These are phyloP conservation scores for Stictonetta naevosa DNA, from an alignment of 2,113 vertebrate genomes.

Conservation along the genomic window DNA sequence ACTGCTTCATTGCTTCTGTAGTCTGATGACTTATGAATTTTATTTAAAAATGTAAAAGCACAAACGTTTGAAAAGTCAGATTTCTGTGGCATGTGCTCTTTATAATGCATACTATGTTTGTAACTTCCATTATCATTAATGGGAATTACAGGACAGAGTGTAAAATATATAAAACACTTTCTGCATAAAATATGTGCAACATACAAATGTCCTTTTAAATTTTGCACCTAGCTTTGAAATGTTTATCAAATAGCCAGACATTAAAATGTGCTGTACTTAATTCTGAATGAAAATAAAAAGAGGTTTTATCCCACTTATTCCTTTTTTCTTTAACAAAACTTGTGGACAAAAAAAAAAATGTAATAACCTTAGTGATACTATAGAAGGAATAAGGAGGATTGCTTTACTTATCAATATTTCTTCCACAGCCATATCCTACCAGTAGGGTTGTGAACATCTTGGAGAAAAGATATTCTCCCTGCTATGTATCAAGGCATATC, in stretches of 20 bases:
- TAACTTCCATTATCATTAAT: background rate
- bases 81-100: background rate
- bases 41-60: background rate
- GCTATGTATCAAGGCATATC: background rate
- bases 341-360: conserved; percentile 6
- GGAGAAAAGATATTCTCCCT: background rate
- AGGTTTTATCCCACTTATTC: background rate
- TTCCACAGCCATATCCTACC: accelerated
- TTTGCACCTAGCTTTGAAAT: background rate
- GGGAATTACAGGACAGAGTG: background rate
- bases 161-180: background rate
- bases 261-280: background rate
- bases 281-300: background rate
- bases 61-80: background rate
- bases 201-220: background rate
- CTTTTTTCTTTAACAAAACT: background rate
- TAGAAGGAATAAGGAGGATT: background rate
- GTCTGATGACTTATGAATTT: background rate
- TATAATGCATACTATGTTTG: background rate
- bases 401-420: background rate
- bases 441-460: background rate
- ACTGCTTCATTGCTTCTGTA: background rate
- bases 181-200: background rate
- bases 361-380: background rate
- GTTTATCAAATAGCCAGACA: conserved; percentile 5